These are phyloP conservation scores for Anolis apletophallus DNA, from an alignment of 2,797 vertebrate genomes.

Conservation along the genomic window DNA sequence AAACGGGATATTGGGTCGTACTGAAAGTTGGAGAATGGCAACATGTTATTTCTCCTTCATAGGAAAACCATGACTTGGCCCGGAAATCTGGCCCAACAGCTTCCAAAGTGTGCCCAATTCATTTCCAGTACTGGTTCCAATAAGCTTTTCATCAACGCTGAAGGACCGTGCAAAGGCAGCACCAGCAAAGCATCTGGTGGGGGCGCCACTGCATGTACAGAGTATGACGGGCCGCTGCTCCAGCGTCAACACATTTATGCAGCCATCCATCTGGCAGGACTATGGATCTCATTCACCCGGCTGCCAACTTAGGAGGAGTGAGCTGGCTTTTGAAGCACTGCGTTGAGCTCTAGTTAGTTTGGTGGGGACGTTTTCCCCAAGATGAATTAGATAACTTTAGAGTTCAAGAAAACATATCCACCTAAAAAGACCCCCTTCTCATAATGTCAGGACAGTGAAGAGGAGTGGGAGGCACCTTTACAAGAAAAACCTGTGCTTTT, in stretches of 20 bases:
- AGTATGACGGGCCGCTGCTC: not conserved
- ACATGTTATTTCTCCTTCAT: not conserved
- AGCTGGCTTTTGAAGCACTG: slow-evolving; percentile 6
- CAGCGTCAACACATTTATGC: slow-evolving; percentile 2
- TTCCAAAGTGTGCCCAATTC: not conserved
- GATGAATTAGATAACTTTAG: slow-evolving; percentile 16
- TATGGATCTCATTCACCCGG: not conserved
- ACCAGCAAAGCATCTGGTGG: slow-evolving; percentile 8
- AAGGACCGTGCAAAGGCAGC: not conserved
- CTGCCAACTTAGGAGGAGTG: slow-evolving; percentile 13
- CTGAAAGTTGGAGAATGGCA: not conserved
- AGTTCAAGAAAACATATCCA: not conserved
- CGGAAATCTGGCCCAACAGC: not conserved
- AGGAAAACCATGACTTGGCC: not conserved
- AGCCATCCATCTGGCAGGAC: slow-evolving; percentile 25
- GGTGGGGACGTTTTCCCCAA: not conserved
- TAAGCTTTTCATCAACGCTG: not conserved
- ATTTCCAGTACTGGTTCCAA: not conserved
- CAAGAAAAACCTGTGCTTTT: not conserved
- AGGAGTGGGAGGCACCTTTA: not conserved
- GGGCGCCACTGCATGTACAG: not conserved
- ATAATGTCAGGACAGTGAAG: not conserved
- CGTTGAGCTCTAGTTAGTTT: not conserved
- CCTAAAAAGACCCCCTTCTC: not conserved
- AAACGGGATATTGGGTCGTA: too few species aligned